These are phyloP conservation scores for Psilopsiagon aurifrons DNA, from an alignment of 2,113 vertebrate species.

Conservation along the genomic window DNA sequence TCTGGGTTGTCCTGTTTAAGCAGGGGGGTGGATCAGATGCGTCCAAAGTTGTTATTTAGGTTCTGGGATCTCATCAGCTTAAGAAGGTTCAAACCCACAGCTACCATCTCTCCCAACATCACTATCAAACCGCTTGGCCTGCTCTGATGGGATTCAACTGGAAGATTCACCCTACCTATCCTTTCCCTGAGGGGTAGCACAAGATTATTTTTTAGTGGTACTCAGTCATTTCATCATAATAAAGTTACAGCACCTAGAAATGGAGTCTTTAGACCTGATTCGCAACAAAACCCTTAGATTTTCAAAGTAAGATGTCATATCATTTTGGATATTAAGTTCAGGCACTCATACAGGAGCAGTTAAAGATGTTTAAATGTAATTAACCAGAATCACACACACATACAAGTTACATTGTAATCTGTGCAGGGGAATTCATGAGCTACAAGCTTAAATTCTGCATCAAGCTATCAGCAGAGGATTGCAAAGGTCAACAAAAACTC, in stretches of 20 bases:
- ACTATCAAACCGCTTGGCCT: background rate
- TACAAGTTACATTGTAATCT: background rate
- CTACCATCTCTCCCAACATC: background rate
- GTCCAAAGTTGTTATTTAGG: background rate
- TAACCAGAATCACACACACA: background rate
- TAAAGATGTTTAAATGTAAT: background rate
- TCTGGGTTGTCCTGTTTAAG: background rate
- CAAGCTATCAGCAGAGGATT: background rate
- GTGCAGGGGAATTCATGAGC: background rate
- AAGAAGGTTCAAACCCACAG: background rate
- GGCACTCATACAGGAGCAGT: background rate
- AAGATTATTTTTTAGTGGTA: background rate
- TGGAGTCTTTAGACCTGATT: background rate
- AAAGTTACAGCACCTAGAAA: background rate
- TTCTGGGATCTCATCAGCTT: background rate
- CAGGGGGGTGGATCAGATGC: background rate
- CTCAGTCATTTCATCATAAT: background rate
- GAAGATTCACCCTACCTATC: background rate
- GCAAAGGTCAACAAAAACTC: background rate
- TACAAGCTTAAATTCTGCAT: background rate
- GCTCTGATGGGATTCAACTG: background rate
- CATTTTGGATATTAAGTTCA: background rate
- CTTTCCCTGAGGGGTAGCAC: background rate
- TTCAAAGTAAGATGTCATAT: background rate
- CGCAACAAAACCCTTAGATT: background rate